These are phyloP conservation scores for Abrostola triplasia DNA, from an alignment of 2,888 invertebrate genomes.

Conservation along the genomic window DNA sequence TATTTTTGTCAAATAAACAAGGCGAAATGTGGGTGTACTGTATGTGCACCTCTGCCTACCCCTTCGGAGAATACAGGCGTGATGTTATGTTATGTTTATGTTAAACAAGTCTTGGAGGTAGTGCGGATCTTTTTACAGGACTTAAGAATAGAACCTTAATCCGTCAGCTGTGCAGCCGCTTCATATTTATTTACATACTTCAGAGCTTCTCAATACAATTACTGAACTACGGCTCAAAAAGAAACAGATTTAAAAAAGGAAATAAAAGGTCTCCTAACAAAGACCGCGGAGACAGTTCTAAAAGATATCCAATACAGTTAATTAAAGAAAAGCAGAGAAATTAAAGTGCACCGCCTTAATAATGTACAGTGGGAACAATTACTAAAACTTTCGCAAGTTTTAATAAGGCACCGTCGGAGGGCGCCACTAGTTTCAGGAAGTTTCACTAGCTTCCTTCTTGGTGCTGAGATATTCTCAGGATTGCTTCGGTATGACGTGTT, in stretches of 20 bases:
- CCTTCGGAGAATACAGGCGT: no score
- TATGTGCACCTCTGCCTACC: no score
- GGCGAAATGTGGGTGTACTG: no score
- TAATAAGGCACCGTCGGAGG: constrained; percentile 51
- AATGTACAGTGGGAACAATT: constrained; percentile 52
- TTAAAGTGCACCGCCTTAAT: constrained; percentile 52
- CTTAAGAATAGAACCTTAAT: no score
- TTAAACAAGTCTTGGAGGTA: no score
- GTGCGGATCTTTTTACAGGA: no score
- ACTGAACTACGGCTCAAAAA: neutral
- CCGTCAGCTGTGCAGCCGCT: no score
- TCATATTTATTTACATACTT: neutral
- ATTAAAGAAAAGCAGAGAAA: constrained; percentile 50
- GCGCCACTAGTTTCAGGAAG: constrained; percentile 41
- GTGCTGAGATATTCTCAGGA: constrained; percentile 50
- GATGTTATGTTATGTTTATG: no score
- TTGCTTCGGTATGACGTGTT: constrained; percentile 36
- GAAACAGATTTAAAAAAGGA: constrained; percentile 7
- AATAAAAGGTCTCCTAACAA: constrained; percentile 7
- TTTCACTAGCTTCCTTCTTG: constrained; percentile 50
- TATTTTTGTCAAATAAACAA: no score
- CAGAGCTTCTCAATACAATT: neutral
- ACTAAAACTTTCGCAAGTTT: constrained; percentile 57
- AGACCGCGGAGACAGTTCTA: constrained; percentile 31
- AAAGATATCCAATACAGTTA: constrained; percentile 53